Evolutionary conservation across 2,113 vertebrate species (phyloP), one percentile per base, ranked within the genome.

Genomic region (Gopherus evgoodei): DNA sequence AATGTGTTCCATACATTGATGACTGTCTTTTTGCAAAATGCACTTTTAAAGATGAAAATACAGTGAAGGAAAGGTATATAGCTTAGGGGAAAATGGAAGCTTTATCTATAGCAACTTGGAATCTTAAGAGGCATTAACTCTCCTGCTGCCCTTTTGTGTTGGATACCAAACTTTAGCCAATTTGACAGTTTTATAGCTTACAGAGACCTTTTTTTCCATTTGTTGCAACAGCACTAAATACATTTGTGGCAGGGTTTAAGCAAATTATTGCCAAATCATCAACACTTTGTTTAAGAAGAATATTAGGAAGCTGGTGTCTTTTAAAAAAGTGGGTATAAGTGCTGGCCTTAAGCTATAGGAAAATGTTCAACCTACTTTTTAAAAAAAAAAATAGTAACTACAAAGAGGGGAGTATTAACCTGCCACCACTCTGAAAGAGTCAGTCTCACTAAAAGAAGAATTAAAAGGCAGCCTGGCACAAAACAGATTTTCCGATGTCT

Each of bases 41-140:
- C 98, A 98, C 98, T 98, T 98, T 98, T 91, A 84, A 93, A 97
- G 87, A 95, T 93, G 93, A 92, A 91, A 80, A 87, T 84, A 85
- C 90, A 97, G 96, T 84, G 91, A 96, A 96, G 95, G 95, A 94
- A 96, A 88, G 88, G 81, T 75, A 3, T 16, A 6, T 47, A 91
- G 52, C 78, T 38, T 93, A 25, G 62, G 89, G 90, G 93, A 81
- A 81, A 84, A 50, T 75, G 25, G 47, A 44, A 94, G 82, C 83
- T 84, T 95, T 81, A 24, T 72, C 87, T 91, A 82, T 88, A 57
- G 38, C 0, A 0, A 10, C 2, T 75, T 49, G 89, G 84, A 57
- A 93, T 96, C 83, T 76, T 83, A 83, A 88, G 94, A 47, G 84
- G 85, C 95, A 79, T 54, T 84, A 47, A 81, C 72, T 84, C 83